These are phyloP conservation scores for Hippasteria phrygiana DNA, from an alignment of 53 echinoderm and acorn worm genomes.

Conservation along the genomic window DNA sequence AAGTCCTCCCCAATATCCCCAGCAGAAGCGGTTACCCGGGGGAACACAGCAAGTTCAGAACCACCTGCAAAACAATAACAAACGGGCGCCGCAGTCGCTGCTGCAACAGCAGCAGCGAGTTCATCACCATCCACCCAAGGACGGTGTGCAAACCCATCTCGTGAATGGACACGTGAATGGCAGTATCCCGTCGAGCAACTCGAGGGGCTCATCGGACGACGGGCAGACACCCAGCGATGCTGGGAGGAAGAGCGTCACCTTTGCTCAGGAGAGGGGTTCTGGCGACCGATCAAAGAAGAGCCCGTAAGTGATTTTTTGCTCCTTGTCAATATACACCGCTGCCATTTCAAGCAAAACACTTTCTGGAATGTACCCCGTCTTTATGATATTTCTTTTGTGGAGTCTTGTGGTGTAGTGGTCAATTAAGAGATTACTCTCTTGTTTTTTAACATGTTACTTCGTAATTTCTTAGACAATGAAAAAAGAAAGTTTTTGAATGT, in stretches of 20 bases:
- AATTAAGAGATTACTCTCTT: too few relatives aligned
- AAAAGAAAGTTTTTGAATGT: too few relatives aligned
- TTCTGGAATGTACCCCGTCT: too few relatives aligned
- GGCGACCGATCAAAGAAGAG: constrained; percentile 1
- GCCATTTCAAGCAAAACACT: too few relatives aligned
- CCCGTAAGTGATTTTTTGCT: neutral
- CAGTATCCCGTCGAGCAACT: neutral
- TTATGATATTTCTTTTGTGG: too few relatives aligned
- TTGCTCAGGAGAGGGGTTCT: neutral
- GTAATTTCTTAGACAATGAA: too few relatives aligned
- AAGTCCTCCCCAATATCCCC: neutral
- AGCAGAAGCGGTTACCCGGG: neutral
- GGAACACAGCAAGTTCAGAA: neutral
- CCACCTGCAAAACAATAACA: neutral
- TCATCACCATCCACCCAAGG: neutral
- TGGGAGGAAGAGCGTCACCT: constrained; percentile 6
- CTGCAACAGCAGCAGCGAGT: constrained; percentile 19
- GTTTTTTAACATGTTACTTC: too few relatives aligned
- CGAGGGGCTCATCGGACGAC: neutral
- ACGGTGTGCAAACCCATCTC: neutral
- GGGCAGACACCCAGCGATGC: neutral
- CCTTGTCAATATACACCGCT: too few relatives aligned
- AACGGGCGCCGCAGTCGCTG: neutral
- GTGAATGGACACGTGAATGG: constrained; percentile 11
- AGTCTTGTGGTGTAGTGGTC: too few relatives aligned